Evolutionary conservation across 2,113 vertebrate species (phyloP).

Genomic region (Dicentrarchus labrax): DNA sequence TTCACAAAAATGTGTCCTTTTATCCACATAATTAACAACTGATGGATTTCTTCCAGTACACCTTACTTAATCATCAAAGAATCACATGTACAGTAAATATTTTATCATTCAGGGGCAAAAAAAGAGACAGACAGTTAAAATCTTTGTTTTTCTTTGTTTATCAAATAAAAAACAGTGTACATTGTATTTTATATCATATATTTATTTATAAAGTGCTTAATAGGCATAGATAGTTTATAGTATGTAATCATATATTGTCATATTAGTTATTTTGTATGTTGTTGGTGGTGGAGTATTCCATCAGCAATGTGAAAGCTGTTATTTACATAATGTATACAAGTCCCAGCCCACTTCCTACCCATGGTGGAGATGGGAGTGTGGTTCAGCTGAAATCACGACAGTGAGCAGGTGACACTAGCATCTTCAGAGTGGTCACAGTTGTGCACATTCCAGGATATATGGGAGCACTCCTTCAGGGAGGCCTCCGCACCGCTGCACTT

Average conservation of each 20-base stretch:
- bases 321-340: constrained; percentile 87
- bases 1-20: constrained; percentile 10
- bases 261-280: constrained; percentile 63
- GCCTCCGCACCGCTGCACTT: constrained; percentile 92
- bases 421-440: constrained; percentile 98
- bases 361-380: constrained; percentile 28
- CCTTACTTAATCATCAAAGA: constrained; percentile 47
- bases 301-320: constrained; percentile 70
- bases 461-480: constrained; percentile 90
- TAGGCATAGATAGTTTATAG: constrained; percentile 76
- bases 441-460: constrained; percentile 95
- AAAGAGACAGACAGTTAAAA: constrained; percentile 43
- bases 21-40: constrained; percentile 41
- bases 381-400: constrained; percentile 80
- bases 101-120: constrained; percentile 40
- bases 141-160: constrained; percentile 64
- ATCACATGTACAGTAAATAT: constrained; percentile 57
- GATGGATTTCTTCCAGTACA: constrained; percentile 33
- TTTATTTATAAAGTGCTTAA: constrained; percentile 88
- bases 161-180: constrained; percentile 64
- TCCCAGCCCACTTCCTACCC: constrained; percentile 63
- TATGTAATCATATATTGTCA: constrained; percentile 73
- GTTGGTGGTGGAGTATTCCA: constrained; percentile 60
- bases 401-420: constrained; percentile 88
- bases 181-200: constrained; percentile 66